phyloP scores from a whole-genome alignment of 2,888 invertebrate genomes.

The Drosophila rubida region DNA sequence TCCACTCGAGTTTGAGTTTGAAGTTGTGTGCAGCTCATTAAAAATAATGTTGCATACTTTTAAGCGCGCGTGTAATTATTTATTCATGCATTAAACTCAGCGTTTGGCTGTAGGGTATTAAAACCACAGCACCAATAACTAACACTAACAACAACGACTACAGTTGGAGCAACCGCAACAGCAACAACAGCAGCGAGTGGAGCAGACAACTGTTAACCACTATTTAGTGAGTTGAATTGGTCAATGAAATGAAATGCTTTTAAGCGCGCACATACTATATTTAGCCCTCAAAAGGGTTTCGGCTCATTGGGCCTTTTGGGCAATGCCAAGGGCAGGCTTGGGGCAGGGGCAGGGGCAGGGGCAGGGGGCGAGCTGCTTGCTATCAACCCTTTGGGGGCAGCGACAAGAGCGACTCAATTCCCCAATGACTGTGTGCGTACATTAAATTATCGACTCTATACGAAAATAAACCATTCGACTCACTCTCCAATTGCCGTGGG shows the following conservation, averaged over 20 bases:
- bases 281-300: constrained; percentile 32
- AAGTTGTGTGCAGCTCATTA: background rate
- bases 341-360: background rate
- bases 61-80: constrained; percentile 1
- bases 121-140: constrained; percentile 24
- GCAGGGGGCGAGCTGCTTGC: background rate
- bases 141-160: constrained; percentile 7
- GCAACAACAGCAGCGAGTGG: constrained; percentile 6
- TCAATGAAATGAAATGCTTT: constrained; percentile 53
- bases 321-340: background rate
- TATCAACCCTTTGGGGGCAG: constrained; percentile 30
- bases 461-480: constrained; percentile 63
- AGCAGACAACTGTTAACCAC: constrained; percentile 52
- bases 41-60: constrained; percentile 15
- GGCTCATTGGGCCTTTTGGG: constrained; percentile 12
- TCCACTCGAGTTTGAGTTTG: background rate
- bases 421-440: constrained; percentile 36
- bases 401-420: constrained; percentile 15
- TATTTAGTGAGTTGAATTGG: constrained; percentile 45
- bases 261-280: constrained; percentile 34
- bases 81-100: background rate
- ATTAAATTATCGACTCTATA: constrained; percentile 68
- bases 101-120: background rate
- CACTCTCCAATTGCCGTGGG: constrained; percentile 1
- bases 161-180: background rate